These are phyloP conservation scores for Haplochromis vanheusdeni DNA, from an alignment of 2,113 vertebrate species.

Conservation along the genomic window DNA sequence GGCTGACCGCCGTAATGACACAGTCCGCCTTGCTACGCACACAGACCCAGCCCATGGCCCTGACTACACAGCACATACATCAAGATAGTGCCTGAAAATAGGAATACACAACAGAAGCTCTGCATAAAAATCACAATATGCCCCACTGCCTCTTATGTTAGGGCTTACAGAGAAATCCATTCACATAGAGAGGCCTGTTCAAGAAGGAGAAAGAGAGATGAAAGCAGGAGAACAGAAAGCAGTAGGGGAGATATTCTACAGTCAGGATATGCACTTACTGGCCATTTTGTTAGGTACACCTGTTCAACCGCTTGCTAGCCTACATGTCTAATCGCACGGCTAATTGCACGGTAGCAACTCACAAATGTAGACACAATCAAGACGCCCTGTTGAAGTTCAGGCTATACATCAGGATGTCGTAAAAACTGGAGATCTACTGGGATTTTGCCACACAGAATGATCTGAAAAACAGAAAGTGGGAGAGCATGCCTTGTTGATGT, in stretches of 20 bases:
- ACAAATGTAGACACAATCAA: neutral
- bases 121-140: neutral
- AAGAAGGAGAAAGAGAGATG: neutral
- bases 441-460: neutral
- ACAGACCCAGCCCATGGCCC: neutral
- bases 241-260: neutral
- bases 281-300: neutral
- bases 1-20: slow-evolving; percentile 11
- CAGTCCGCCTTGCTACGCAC: neutral
- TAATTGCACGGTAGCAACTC: neutral
- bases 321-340: neutral
- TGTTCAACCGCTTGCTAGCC: neutral
- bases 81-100: neutral
- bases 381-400: neutral
- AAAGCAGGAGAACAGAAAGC: neutral
- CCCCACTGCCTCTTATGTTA: neutral
- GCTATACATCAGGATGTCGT: neutral
- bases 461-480: neutral
- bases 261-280: neutral
- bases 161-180: neutral
- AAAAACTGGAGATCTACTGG: neutral
- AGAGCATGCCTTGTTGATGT: neutral
- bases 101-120: neutral
- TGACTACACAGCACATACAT: neutral
- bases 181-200: neutral